A percentile compares a stretch with the other conserved stretches of the same genome.
These are phyloP conservation scores for Cynocephalus volans DNA, from an alignment of 2,113 vertebrate genomes.

Conservation along the genomic window DNA sequence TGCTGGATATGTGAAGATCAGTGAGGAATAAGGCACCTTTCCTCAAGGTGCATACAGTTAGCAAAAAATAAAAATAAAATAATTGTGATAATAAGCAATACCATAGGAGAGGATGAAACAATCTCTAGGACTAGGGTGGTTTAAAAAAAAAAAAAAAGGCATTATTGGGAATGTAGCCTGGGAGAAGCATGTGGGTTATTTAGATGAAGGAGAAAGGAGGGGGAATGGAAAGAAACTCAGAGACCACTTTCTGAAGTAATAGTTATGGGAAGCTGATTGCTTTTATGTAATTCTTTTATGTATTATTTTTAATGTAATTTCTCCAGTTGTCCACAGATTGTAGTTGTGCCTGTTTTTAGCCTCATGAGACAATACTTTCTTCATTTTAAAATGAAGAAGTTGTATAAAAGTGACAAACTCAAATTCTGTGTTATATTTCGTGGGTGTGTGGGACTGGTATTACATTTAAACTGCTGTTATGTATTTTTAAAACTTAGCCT, in stretches of 20 bases:
- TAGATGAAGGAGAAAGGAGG: neutral
- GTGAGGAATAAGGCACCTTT: neutral
- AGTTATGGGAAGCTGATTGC: neutral
- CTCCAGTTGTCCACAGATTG: neutral
- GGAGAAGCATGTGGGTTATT: neutral
- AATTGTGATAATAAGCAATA: neutral
- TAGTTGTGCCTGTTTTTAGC: neutral
- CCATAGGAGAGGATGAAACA: neutral
- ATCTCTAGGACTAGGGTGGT: neutral
- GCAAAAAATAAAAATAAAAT: neutral
- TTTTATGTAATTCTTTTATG: neutral
- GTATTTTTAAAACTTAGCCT: neutral
- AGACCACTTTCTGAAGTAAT: conserved; percentile 9
- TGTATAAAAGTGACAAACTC: neutral
- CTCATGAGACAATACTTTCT: neutral
- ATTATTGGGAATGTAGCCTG: neutral
- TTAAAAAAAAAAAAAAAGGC: neutral
- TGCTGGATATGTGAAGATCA: neutral
- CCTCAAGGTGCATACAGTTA: neutral
- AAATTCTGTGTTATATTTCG: neutral
- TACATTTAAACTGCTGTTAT: neutral
- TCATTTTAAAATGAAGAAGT: conserved; percentile 24
- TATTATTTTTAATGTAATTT: neutral
- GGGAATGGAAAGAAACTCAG: neutral
- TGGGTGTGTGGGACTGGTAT: neutral